Percentiles rank a stretch among this genome's conserved stretches.
Conservation (phyloP, 2,888 invertebrate genomes). For the Dugesia japonica region DNA sequence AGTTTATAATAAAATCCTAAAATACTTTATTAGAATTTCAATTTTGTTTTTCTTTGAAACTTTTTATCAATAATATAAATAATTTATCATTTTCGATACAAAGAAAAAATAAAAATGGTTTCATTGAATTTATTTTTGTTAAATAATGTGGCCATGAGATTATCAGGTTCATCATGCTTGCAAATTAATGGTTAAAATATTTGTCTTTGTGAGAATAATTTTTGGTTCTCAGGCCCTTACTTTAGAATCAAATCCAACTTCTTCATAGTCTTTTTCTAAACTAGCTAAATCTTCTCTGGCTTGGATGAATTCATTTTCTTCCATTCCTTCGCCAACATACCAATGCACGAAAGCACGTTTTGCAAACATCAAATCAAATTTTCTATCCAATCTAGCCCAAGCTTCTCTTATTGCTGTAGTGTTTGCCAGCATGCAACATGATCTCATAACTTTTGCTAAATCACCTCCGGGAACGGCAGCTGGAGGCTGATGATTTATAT, state of each 20-base stretch:
- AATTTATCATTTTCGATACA: too few relatives aligned
- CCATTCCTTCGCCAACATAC: slow-evolving; percentile 31
- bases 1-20: too few relatives aligned
- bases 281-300: background rate
- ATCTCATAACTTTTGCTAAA: background rate
- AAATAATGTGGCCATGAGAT: too few relatives aligned
- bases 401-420: slow-evolving; percentile 26
- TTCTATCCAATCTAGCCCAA: background rate
- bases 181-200: background rate
- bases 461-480: background rate
- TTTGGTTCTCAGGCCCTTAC: background rate
- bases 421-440: slow-evolving; percentile 21
- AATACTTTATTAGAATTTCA: too few relatives aligned
- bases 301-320: slow-evolving; percentile 26
- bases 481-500: slow-evolving; percentile 39
- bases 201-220: background rate
- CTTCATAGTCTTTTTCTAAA: slow-evolving; percentile 15
- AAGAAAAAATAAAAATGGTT: too few relatives aligned
- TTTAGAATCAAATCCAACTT: slow-evolving; percentile 22
- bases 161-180: background rate
- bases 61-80: too few relatives aligned
- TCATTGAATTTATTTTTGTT: too few relatives aligned
- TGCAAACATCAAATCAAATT: slow-evolving; percentile 22
- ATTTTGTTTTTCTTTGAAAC: too few relatives aligned
- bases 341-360: slow-evolving; percentile 28